Evolutionary conservation across 2,888 invertebrate genomes (phyloP), one percentile per base, ranked within the genome.

Genomic region (Holacanthella duospinosa): DNA sequence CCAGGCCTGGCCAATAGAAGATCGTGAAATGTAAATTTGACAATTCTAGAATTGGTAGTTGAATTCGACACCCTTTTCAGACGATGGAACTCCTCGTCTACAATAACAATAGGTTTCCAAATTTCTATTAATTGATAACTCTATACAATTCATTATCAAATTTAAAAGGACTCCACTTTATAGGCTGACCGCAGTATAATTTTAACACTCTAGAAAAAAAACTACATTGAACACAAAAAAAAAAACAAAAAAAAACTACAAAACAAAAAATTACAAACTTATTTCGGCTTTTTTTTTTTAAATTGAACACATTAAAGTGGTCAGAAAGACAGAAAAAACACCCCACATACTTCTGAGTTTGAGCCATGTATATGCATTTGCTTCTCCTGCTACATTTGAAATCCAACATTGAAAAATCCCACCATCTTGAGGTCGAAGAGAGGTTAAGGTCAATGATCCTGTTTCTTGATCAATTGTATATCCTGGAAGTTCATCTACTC

Each of bases 311-410:
- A n/a, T n/a, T n/a, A n/a, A n/a, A n/a, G n/a, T n/a, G n/a, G n/a
- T n/a, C n/a, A n/a, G n/a, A n/a, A n/a, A n/a, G n/a, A n/a, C n/a
- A n/a, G n/a, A n/a, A n/a, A n/a, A n/a, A n/a, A n/a, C n/a, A n/a
- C n/a, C n/a, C n/a, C n/a, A n/a, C 92, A 88, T 82, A 94, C 94
- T 93, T 85, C 93, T 93, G 29, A 94, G 93, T 80, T 88, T 87
- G 54, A 95, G 80, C 93, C 93, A 95, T 1, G 93, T 91, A 72
- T 88, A 88, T 67, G 87, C 85, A 2, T 91, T 90, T 61, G 87
- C 86, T 77, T 93, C 90, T 16, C 96, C 97, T 1, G 91, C 96
- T 6, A 24, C 57, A 48, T 59, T 59, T 2, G 24, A 4, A 25
- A 48, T 93, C 74, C 94, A 85, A 77, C 97, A 97, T 77, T 97